Evolutionary conservation across 2,113 vertebrate genomes (phyloP).

Genomic region (Oxyruncus cristatus): DNA sequence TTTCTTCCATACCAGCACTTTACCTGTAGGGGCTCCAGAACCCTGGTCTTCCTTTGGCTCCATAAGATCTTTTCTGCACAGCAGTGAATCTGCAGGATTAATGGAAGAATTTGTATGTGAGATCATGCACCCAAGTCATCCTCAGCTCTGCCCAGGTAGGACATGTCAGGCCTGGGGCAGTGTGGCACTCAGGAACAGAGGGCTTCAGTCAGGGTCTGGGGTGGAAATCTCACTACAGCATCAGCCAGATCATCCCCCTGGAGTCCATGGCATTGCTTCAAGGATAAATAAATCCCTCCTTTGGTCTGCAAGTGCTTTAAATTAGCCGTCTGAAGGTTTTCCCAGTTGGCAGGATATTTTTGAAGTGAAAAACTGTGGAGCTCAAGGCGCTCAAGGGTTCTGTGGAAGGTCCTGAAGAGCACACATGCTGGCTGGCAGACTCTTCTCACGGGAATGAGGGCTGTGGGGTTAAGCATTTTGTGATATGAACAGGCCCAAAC

Average conservation of each 20-base stretch:
- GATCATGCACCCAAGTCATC: background rate
- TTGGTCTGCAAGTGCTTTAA: background rate
- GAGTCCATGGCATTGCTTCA: background rate
- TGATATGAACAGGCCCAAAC: background rate
- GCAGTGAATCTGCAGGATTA: background rate
- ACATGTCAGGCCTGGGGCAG: background rate
- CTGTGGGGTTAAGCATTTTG: background rate
- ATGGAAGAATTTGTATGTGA: background rate
- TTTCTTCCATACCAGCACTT: background rate
- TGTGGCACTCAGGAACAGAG: background rate
- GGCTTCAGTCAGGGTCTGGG: background rate
- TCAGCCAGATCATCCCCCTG: background rate
- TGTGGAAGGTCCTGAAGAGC: background rate
- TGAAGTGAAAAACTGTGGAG: background rate
- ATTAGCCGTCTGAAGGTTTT: background rate
- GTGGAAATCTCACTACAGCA: background rate
- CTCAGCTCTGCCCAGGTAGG: background rate
- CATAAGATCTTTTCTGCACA: background rate
- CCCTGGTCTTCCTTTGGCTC: background rate
- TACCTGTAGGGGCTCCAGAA: background rate
- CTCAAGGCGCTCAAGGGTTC: background rate
- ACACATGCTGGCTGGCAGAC: fast-evolving
- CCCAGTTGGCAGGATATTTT: background rate
- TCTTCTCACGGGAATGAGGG: background rate
- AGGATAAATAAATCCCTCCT: background rate